Conservation (phyloP, 2,113 vertebrate species). For the Paradoxurus hermaphroditus region DNA sequence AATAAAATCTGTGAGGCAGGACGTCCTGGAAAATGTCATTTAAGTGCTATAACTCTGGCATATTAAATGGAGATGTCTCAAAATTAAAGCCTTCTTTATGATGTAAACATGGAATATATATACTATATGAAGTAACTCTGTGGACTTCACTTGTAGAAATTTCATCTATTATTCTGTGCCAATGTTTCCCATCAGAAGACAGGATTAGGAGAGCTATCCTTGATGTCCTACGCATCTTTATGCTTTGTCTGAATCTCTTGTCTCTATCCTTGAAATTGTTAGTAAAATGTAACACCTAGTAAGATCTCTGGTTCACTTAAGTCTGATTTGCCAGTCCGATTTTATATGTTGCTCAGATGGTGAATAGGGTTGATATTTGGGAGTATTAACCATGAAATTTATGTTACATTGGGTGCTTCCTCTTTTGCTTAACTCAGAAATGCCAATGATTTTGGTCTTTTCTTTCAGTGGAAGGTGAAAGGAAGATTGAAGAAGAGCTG, state of each 20-base stretch:
- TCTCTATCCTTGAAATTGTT: not conserved
- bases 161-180: not conserved
- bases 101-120: not conserved
- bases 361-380: not conserved
- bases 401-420: not conserved
- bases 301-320: not conserved
- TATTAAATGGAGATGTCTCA: not conserved
- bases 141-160: not conserved
- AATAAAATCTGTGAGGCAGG: not conserved
- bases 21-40: not conserved
- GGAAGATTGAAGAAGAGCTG: not conserved
- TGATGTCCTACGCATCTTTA: not conserved
- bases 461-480: not conserved
- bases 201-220: not conserved
- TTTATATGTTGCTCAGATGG: not conserved
- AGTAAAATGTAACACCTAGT: not conserved
- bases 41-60: not conserved
- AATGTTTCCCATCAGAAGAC: not conserved
- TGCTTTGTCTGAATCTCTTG: not conserved
- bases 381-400: not conserved
- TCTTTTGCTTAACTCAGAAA: not conserved
- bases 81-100: not conserved
- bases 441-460: not conserved
- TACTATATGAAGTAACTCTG: not conserved
- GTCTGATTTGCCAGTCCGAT: not conserved